Evolutionary conservation across 1,140 invertebrate species (phyloP), one percentile per base, ranked within the genome.

Genomic region (Diachasma alloeum): DNA sequence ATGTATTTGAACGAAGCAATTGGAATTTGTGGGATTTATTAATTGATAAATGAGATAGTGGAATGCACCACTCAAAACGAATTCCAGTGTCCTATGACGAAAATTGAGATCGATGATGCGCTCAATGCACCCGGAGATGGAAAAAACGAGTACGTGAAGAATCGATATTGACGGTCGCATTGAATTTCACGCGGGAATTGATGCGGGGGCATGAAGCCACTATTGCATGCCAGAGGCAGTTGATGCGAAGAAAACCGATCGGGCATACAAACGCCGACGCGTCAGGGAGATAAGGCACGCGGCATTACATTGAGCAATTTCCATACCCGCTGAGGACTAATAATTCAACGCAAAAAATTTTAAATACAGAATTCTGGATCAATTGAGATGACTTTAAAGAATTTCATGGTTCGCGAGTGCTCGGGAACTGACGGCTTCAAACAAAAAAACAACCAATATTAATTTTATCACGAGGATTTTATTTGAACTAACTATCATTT

Each of bases 211-310:
- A 26, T 63, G 13, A 26, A n/a, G 24, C 59, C 59, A 63, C 59
- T 63, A 63, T 63, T 63, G 59, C 59, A 63, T 63, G 59, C 59
- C 59, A 63, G 11, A 63, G 59, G 59, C 24, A 63, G 59, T 63
- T 63, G 48, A 56, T 56, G 24, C 10, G 59, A 26, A 63, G 59
- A 63, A 63, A 63, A 63, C 24, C 24, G 59, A 63, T 63, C 22
- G 24, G 24, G 19, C 59, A 63, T 63, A 31, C 59, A 63, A 63
- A 63, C 59, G 59, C 59, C 59, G 59, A 26, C 59, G 59, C 59
- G 59, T 19, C 59, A 24, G 15, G 19, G 24, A 63, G 19, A 63
- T 63, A 31, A 63, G 15, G n/a, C n/a, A 56, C 9, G 19, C 59
- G 24, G 19, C 59, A 63, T 63, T 31, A 26, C 24, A 63, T 63